A percentile compares a stretch with the other conserved stretches of the same genome.
Conservation (phyloP, 1,140 invertebrate genomes). For the Lineus longissimus region DNA sequence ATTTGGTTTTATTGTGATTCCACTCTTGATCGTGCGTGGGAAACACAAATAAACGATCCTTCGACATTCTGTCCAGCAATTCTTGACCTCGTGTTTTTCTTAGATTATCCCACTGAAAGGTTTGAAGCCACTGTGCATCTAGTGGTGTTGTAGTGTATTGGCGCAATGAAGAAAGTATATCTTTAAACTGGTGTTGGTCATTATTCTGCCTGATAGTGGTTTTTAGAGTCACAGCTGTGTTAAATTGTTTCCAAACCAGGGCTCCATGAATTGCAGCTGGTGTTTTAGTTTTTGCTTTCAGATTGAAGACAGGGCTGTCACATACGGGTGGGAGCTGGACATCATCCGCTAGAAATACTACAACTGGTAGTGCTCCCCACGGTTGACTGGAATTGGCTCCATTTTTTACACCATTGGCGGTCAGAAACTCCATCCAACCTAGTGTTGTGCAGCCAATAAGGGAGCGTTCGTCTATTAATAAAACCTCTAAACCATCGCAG, state of each 20-base stretch:
- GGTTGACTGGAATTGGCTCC: slow-evolving; percentile 9
- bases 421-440: slow-evolving; percentile 23
- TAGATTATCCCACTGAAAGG: neutral
- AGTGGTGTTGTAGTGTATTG: neutral
- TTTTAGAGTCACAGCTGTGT: slow-evolving; percentile 14
- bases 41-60: neutral
- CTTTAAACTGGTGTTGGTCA: slow-evolving; percentile 12
- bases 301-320: slow-evolving; percentile 21
- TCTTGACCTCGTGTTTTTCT: neutral
- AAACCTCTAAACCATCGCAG: slow-evolving; percentile 10
- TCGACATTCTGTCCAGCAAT: neutral
- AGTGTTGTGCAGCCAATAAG: slow-evolving; percentile 21
- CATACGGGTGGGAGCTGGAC: slow-evolving; percentile 25
- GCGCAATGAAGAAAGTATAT: slow-evolving; percentile 9
- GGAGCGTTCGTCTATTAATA: slow-evolving; percentile 27
- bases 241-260: slow-evolving; percentile 22
- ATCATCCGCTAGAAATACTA: slow-evolving; percentile 26
- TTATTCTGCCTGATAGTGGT: slow-evolving; percentile 16
- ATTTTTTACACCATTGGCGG: slow-evolving; percentile 12
- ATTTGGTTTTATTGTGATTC: neutral
- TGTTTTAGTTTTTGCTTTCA: neutral
- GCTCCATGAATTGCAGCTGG: slow-evolving; percentile 19
- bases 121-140: neutral
- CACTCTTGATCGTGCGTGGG: neutral
- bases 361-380: slow-evolving; percentile 24